Percentiles rank a stretch among this genome's conserved stretches.
These are phyloP conservation scores for Cranoglanis bouderius DNA, from an alignment of 2,113 vertebrate species.

Conservation along the genomic window DNA sequence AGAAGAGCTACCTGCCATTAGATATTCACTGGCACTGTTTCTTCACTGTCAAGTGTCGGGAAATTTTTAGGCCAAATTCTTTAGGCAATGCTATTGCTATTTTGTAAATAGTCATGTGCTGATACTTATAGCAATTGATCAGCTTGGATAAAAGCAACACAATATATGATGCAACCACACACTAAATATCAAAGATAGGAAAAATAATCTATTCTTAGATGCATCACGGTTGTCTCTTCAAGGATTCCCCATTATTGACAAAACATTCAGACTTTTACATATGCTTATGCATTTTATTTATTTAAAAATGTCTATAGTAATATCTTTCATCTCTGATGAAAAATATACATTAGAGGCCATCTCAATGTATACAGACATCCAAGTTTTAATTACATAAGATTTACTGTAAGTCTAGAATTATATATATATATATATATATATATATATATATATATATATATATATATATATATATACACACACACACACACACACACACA, in stretches of 20 bases:
- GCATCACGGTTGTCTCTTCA: not conserved
- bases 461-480: too few species aligned
- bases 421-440: not conserved
- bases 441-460: too few species aligned
- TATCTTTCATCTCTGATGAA: too few species aligned
- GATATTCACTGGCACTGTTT: not conserved
- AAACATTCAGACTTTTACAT: conserved; percentile 5
- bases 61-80: not conserved
- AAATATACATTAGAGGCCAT: not conserved
- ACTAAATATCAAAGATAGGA: not conserved
- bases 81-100: not conserved
- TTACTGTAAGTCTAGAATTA: not conserved
- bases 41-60: not conserved
- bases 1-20: not conserved
- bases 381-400: not conserved
- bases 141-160: not conserved
- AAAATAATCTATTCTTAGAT: not conserved
- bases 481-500: too few species aligned
- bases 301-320: not conserved
- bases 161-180: not conserved
- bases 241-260: not conserved
- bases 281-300: not conserved
- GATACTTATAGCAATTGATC: not conserved
- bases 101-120: not conserved
- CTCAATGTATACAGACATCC: not conserved